A percentile compares a stretch with the other conserved stretches of the same genome.
Evolutionary conservation across 1,140 invertebrate genomes (phyloP).

Genomic region (Psilanteris sp.): DNA sequence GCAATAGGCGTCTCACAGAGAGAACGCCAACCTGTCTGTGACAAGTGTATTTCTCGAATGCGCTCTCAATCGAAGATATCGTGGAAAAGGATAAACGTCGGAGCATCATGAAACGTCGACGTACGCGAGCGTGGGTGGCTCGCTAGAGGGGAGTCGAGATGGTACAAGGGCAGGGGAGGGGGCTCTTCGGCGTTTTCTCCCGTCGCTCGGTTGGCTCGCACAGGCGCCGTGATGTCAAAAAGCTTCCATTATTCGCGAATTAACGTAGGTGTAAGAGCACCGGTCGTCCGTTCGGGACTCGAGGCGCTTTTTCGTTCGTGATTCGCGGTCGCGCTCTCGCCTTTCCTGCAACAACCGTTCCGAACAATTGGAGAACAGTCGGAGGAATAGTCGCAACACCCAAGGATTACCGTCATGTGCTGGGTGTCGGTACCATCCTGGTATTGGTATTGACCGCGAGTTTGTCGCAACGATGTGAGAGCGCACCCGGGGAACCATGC

Average conservation of each 20-base stretch:
- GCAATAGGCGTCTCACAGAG: conserved; percentile 18
- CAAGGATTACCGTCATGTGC: conserved; percentile 24
- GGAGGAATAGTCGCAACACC: too few species aligned
- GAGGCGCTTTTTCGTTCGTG: conserved; percentile 51
- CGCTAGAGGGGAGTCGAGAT: conserved; percentile 1
- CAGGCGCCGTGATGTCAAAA: conserved; percentile 66
- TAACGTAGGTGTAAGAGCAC: conserved; percentile 67
- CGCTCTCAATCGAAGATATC: conserved; percentile 38
- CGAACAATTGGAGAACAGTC: too few species aligned
- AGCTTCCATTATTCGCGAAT: conserved; percentile 67
- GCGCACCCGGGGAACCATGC: conserved; percentile 42
- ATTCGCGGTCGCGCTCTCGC: conserved; percentile 22
- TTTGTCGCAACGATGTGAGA: conserved; percentile 39
- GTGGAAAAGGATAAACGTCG: conserved; percentile 20
- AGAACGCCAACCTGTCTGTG: conserved; percentile 1
- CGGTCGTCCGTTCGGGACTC: conserved; percentile 60
- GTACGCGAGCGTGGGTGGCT: conserved; percentile 37
- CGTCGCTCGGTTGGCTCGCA: conserved; percentile 45
- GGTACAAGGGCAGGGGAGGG: conserved; percentile 3
- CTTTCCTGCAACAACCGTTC: neutral
- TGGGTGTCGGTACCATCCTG: neutral
- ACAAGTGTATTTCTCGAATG: conserved; percentile 27
- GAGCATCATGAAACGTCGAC: conserved; percentile 24
- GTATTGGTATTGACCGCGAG: conserved; percentile 6
- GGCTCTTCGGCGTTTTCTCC: conserved; percentile 43